Evolutionary conservation across 2,113 vertebrate species (phyloP), one percentile per base, ranked within the genome.

Genomic region (Podocnemis expansa): DNA sequence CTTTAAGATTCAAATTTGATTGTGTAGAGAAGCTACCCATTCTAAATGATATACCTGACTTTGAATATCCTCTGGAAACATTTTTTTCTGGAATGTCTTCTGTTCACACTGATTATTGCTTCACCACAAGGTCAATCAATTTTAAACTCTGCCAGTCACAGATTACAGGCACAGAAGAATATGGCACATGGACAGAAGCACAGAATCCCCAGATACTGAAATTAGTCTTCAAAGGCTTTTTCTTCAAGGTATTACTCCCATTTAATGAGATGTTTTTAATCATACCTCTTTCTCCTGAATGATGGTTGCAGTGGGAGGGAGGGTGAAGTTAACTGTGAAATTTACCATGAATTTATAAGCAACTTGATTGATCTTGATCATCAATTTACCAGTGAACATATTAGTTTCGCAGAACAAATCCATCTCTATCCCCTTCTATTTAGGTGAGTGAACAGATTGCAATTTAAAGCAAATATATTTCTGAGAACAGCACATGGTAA

Each of bases 261-360:
- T 82, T 91, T 88, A 93, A 81, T 83, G 17, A 83, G 29, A 91
- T 75, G 6, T 4, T 47, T 94, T 82, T 84, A 82, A 89, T 84
- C 19, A n/a, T 11, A 76, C 55, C 1, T 78, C 92, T 85, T 95
- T 85, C 45, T 82, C 38, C 25, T 2, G 0, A 92, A 12, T 31
- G 76, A 24, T 3, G 76, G 4, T 80, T 47, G 75, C 92, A 96
- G 14, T 16, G 73, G 31, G 41, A 58, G 52, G 43, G 41, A 85
- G n/a, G 91, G 24, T 78, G 8, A 87, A 84, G 5, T 45, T 94
- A 88, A 89, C 38, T 58, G 29, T 75, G 86, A 96, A 97, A 94
- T 96, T 91, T 75, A 76, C 27, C 45, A 56, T 84, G 27, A 95
- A 78, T 14, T 78, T 89, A 25, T 60, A 45, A 91, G n/a, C 82